Evolutionary conservation across 2,797 vertebrate species (phyloP), one percentile per base, ranked within the genome.

Genomic region (Tamandua tetradactyla): DNA sequence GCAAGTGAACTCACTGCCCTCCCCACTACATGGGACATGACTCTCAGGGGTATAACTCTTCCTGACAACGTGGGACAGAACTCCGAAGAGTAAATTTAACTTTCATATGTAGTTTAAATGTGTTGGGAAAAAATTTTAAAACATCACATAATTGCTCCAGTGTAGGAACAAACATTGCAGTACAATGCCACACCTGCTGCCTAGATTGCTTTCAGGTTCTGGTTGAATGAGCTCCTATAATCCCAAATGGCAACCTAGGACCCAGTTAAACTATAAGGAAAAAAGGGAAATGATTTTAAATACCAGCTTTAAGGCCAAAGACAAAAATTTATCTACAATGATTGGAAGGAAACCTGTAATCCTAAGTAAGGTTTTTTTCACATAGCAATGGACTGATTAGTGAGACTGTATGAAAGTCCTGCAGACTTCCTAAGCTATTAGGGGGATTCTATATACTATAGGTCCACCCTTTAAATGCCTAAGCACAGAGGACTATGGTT

Each of bases 281-380:
- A 47, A 93, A 95, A 93, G 88, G 64, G 64, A 91, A 96, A 84
- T 52, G 4, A 85, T 93, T 94, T 93, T 94, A 96, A 96, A 89
- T 14, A 61, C 2, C 17, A 5, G 42, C 7, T 37, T 64, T 49
- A 47, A 61, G 68, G 93, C 52, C 76, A 42, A 47, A 90, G 64
- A 74, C 59, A 94, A 75, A 44, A 47, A 90, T 62, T 17, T 11
- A 20, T 91, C 6, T 84, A 57, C 92, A 55, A 52, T 93, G 90
- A 92, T 42, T 95, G 69, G 10, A 71, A 89, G 49, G 79, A 95
- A 94, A 94, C 90, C 27, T 12, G 30, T 42, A 89, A 75, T 42
- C 40, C 59, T 89, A 18, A 0, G 10, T 4, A 68, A 32, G 66
- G 69, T 85, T n/a, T 68, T 72, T 87, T 55, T 78, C 55, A 76